Percentiles rank a stretch among this genome's conserved stretches.
These are phyloP conservation scores for Eilema caniola DNA, from an alignment of 2,888 invertebrate genomes.

Conservation along the genomic window DNA sequence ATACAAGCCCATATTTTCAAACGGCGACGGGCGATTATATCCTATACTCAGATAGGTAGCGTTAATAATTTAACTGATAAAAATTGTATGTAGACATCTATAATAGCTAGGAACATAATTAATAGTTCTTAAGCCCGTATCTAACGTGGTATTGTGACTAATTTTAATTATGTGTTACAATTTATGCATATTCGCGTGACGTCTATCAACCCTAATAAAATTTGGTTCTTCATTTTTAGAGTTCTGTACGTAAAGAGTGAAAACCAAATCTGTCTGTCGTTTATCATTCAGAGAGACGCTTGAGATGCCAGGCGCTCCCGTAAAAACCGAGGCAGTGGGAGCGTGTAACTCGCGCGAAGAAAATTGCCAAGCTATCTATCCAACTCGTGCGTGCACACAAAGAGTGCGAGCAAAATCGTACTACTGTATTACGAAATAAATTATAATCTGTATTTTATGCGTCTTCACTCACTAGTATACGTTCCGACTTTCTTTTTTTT, in stretches of 20 bases:
- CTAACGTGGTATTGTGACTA: constrained; percentile 19
- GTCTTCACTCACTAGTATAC: too few relatives aligned
- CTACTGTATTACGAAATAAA: too few relatives aligned
- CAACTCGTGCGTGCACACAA: too few relatives aligned
- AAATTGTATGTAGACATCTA: background rate
- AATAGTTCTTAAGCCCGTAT: constrained; percentile 26
- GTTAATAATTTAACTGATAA: background rate
- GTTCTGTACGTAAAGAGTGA: background rate
- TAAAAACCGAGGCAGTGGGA: too few relatives aligned
- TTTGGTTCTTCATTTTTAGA: background rate
- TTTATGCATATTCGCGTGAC: background rate
- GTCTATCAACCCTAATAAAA: background rate
- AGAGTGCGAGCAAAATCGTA: too few relatives aligned
- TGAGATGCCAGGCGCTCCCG: too few relatives aligned
- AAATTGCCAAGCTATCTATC: too few relatives aligned
- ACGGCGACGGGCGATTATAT: background rate
- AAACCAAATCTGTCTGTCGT: background rate
- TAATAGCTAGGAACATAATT: background rate
- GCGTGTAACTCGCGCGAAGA: too few relatives aligned
- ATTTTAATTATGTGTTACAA: constrained; percentile 3
- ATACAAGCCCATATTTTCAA: background rate
- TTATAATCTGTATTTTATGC: too few relatives aligned
- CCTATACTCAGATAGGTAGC: background rate
- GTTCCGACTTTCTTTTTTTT: too few relatives aligned
- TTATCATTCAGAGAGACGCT: background rate